A percentile compares a stretch with the other conserved stretches of the same genome.
These are phyloP conservation scores for Megamerina dolium DNA, from an alignment of 2,888 invertebrate species.

Conservation along the genomic window DNA sequence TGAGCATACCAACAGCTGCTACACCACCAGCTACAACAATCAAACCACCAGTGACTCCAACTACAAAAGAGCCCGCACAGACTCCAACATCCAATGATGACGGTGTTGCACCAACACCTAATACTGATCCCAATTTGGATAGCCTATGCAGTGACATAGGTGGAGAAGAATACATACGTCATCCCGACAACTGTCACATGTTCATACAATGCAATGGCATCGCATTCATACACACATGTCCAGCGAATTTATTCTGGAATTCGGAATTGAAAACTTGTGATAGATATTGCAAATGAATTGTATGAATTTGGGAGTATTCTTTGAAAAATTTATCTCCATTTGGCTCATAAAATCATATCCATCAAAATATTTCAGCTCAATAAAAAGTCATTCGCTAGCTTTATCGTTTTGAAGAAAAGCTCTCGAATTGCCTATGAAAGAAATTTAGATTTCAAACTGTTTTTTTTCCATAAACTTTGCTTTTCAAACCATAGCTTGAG, in stretches of 20 bases:
- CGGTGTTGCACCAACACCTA: neutral
- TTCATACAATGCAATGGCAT: conserved; percentile 36
- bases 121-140: no score
- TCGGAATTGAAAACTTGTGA: conserved; percentile 22
- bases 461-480: no score
- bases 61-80: neutral
- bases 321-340: no score
- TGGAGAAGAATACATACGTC: conserved; percentile 22
- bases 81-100: neutral
- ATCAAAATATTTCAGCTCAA: no score
- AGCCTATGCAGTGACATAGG: conserved; percentile 14
- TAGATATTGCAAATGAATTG: conserved; percentile 18
- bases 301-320: no score
- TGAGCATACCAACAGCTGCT: conserved; percentile 13
- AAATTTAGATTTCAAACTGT: no score
- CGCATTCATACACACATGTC: conserved; percentile 27
- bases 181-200: conserved; percentile 37
- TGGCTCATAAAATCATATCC: no score
- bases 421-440: no score
- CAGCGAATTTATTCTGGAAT: conserved; percentile 30
- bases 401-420: no score
- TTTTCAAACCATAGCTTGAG: no score
- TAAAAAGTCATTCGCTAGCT: no score
- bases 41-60: neutral
- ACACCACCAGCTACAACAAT: conserved; percentile 19